These are phyloP conservation scores for Caenorhabditis virilis DNA, from an alignment of 2,888 invertebrate genomes.

Conservation along the genomic window DNA sequence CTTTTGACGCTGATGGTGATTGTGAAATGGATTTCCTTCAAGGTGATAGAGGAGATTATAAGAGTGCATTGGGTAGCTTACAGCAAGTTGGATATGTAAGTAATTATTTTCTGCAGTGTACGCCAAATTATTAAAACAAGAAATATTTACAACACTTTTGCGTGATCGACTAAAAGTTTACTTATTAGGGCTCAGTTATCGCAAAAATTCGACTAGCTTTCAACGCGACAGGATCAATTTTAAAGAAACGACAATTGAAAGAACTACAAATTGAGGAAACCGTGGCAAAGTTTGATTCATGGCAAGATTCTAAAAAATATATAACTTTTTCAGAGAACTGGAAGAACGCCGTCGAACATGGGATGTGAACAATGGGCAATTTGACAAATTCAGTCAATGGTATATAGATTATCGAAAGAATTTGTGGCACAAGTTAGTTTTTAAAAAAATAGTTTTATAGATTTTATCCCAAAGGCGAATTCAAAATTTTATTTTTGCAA, in stretches of 20 bases:
- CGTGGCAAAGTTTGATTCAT: constrained; percentile 35
- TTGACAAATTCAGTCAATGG: constrained; percentile 67
- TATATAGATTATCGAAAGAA: constrained; percentile 67
- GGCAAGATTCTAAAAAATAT: not conserved
- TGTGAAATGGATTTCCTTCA: constrained; percentile 67
- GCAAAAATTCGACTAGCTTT: constrained; percentile 67
- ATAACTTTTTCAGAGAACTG: constrained; percentile 32
- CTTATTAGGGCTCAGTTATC: constrained; percentile 65
- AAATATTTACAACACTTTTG: no score
- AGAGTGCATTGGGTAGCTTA: constrained; percentile 62
- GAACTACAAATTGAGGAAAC: constrained; percentile 63
- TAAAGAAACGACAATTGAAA: constrained; percentile 57
- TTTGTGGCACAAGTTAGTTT: constrained; percentile 64
- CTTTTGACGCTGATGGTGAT: constrained; percentile 67
- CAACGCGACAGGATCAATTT: constrained; percentile 64
- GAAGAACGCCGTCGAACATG: constrained; percentile 59
- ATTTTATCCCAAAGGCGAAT: no score
- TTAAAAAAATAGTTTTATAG: not conserved
- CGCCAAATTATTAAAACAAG: no score
- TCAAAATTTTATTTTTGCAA: no score
- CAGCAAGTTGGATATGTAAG: constrained; percentile 68
- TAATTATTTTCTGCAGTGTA: no score
- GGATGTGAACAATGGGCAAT: constrained; percentile 67
- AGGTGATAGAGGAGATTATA: constrained; percentile 62
- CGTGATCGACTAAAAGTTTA: not conserved